phyloP scores from a whole-genome alignment of 2,113 vertebrate genomes.

The Balaeniceps rex region DNA sequence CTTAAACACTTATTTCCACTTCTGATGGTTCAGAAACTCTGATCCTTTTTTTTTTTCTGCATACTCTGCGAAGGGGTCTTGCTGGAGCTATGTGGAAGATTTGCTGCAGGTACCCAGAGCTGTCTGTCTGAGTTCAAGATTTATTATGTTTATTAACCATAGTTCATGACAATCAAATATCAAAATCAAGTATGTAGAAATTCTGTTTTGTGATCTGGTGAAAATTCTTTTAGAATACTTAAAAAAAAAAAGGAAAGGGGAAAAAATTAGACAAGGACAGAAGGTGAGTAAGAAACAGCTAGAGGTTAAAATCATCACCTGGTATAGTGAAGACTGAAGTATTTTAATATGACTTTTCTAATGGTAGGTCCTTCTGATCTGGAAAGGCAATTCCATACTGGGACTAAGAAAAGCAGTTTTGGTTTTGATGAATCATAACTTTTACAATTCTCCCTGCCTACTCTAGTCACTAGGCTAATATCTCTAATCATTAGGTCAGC shows the following conservation, averaged over 20 bases:
- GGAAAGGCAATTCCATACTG: background rate
- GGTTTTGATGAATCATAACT: background rate
- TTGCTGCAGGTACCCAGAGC: background rate
- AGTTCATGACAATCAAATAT: background rate
- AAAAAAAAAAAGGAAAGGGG: background rate
- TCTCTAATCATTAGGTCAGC: background rate
- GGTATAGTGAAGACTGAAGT: background rate
- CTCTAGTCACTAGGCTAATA: background rate
- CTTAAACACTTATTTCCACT: background rate
- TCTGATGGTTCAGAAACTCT: background rate
- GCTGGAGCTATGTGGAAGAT: background rate
- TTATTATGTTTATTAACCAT: background rate
- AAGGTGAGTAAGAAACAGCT: background rate
- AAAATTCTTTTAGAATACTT: background rate
- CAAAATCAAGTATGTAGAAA: background rate
- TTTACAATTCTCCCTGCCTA: background rate
- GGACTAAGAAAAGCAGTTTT: background rate
- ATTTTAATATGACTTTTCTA: background rate
- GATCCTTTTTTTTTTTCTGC: background rate
- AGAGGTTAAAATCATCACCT: background rate
- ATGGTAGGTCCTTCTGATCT: background rate
- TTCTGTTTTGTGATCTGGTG: background rate
- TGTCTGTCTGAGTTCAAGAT: background rate
- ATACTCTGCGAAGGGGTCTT: background rate
- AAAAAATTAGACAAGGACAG: background rate